Evolutionary conservation across 1,140 invertebrate genomes (phyloP).

Genomic region (Drosophila cardini): DNA sequence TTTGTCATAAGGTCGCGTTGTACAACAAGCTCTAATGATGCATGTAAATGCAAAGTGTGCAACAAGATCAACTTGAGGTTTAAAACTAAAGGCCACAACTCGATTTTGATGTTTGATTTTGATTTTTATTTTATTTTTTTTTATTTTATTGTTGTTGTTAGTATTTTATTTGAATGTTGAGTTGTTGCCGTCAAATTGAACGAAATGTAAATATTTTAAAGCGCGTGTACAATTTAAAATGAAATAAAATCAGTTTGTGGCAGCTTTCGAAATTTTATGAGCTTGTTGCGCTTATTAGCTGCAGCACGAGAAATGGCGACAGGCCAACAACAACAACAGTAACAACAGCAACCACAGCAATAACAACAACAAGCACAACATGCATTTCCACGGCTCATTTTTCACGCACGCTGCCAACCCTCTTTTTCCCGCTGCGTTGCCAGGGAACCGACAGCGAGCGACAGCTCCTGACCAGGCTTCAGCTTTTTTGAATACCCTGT

Average conservation of each 20-base stretch:
- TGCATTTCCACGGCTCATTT: slow-evolving; percentile 80
- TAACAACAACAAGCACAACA: slow-evolving; percentile 60
- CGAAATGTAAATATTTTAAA: slow-evolving; percentile 50
- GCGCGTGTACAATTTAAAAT: slow-evolving; percentile 80
- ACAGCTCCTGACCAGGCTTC: slow-evolving; percentile 73
- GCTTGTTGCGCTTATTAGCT: slow-evolving; percentile 80
- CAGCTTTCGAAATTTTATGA: slow-evolving; percentile 82
- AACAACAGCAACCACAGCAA: slow-evolving; percentile 34
- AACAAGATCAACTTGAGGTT: slow-evolving; percentile 3
- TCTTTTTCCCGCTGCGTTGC: slow-evolving; percentile 17
- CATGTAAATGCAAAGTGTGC: slow-evolving; percentile 74
- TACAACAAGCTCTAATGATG: slow-evolving; percentile 76
- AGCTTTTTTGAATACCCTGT: slow-evolving; percentile 35
- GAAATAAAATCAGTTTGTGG: slow-evolving; percentile 73
- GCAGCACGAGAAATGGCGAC: slow-evolving; percentile 75
- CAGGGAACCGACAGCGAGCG: slow-evolving; percentile 59
- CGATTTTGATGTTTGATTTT: neutral
- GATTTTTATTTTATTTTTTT: too few species aligned
- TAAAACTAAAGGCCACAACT: neutral
- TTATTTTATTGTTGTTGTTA: too few species aligned
- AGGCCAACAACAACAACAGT: slow-evolving; percentile 67
- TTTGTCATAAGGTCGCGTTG: slow-evolving; percentile 68
- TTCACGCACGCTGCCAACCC: slow-evolving; percentile 67
- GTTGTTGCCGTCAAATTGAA: neutral
- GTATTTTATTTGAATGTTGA: neutral